Evolutionary conservation across 2,797 vertebrate genomes (phyloP).

Genomic region (Typhlichthys subterraneus): DNA sequence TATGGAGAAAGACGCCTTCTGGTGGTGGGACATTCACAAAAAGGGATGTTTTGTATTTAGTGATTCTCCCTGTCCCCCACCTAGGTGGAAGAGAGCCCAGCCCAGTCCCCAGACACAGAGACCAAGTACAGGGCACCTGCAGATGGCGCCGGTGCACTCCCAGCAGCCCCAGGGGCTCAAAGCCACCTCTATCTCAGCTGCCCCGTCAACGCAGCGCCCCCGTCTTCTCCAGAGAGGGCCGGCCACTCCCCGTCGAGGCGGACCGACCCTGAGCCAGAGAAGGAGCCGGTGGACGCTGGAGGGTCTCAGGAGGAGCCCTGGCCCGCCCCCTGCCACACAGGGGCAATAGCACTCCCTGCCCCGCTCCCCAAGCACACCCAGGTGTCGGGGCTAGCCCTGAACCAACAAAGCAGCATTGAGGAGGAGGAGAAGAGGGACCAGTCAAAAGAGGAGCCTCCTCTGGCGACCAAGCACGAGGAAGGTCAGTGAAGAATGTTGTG

Average conservation of each 20-base stretch:
- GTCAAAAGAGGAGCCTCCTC: slow-evolving; percentile 82
- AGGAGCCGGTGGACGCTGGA: slow-evolving; percentile 21
- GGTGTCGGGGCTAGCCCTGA: background rate
- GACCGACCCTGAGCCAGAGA: slow-evolving; percentile 31
- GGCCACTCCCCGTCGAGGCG: background rate
- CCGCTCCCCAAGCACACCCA: slow-evolving; percentile 16
- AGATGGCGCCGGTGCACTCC: slow-evolving; percentile 20
- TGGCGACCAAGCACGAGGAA: slow-evolving; percentile 76
- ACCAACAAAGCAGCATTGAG: slow-evolving; percentile 46
- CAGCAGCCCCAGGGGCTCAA: slow-evolving; percentile 25
- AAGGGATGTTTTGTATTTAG: background rate
- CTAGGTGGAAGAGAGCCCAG: slow-evolving; percentile 54
- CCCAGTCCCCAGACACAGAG: slow-evolving; percentile 34
- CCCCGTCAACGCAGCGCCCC: slow-evolving; percentile 12
- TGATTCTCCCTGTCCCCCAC: background rate
- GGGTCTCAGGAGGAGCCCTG: slow-evolving; percentile 31
- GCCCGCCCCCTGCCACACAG: slow-evolving; percentile 3
- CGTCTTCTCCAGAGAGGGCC: slow-evolving; percentile 22
- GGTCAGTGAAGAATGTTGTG: slow-evolving; percentile 69
- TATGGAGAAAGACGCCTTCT: too few species aligned
- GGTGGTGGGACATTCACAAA: too few species aligned
- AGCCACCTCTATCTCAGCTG: slow-evolving; percentile 21
- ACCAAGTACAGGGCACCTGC: slow-evolving; percentile 18
- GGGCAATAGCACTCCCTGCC: slow-evolving; percentile 6
- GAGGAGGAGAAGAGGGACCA: slow-evolving; percentile 81